These are phyloP conservation scores for Acronicta aceris DNA, from an alignment of 2,888 invertebrate species.

Conservation along the genomic window DNA sequence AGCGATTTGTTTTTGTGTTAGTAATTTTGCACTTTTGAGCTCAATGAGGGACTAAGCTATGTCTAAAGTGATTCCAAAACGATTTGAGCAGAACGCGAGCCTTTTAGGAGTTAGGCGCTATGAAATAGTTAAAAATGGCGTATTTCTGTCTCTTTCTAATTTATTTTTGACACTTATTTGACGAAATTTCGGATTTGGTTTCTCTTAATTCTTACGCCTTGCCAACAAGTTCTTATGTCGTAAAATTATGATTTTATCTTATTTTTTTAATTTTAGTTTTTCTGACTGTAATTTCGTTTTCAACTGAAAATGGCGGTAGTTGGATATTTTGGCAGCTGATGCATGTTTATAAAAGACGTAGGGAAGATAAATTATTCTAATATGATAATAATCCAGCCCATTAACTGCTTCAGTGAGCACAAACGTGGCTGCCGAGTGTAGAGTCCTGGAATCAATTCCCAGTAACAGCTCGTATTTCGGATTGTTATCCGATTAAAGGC, in stretches of 20 bases:
- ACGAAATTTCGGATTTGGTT: slow-evolving; percentile 39
- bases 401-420: too few species aligned
- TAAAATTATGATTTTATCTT: slow-evolving; percentile 57
- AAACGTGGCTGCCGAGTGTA: too few species aligned
- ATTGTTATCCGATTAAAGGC: too few species aligned
- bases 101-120: slow-evolving; percentile 58
- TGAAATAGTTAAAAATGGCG: slow-evolving; percentile 53
- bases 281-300: slow-evolving; percentile 53
- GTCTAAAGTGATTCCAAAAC: slow-evolving; percentile 11
- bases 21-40: slow-evolving; percentile 42
- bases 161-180: slow-evolving; percentile 49
- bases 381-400: too few species aligned
- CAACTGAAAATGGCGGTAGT: slow-evolving; percentile 25
- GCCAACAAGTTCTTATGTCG: slow-evolving; percentile 74
- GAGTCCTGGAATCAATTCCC: too few species aligned
- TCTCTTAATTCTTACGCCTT: slow-evolving; percentile 64
- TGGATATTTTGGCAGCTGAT: slow-evolving; percentile 46
- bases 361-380: too few species aligned
- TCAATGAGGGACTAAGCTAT: slow-evolving; percentile 28
- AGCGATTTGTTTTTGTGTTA: slow-evolving; percentile 35
- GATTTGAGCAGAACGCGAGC: slow-evolving; percentile 42
- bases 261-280: slow-evolving; percentile 60
- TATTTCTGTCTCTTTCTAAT: slow-evolving; percentile 53
- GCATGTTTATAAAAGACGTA: background rate
- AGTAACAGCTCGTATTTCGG: too few species aligned